Conservation (phyloP, 2,888 invertebrate genomes). For the Scaptomyza reducta region DNA sequence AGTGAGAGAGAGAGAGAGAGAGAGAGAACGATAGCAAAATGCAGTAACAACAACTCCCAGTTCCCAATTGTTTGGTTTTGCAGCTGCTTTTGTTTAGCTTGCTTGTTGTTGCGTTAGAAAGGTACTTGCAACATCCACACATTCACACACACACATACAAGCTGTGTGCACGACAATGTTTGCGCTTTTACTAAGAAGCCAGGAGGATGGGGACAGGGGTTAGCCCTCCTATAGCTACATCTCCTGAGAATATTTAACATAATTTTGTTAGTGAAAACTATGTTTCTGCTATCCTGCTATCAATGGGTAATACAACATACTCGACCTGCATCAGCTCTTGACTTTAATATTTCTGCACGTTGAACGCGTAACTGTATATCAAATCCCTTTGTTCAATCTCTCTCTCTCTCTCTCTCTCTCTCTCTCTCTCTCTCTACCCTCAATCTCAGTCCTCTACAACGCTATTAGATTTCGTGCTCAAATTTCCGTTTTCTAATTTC, state of each 20-base stretch:
- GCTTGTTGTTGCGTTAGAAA: slow-evolving; percentile 64
- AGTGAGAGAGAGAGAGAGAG: slow-evolving; percentile 13
- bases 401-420: no score
- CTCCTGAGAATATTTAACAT: slow-evolving; percentile 55
- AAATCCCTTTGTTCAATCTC: background rate
- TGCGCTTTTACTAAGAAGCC: slow-evolving; percentile 22
- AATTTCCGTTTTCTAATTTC: slow-evolving; percentile 73
- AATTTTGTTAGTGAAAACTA: slow-evolving; percentile 61
- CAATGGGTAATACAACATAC: slow-evolving; percentile 55
- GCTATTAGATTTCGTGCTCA: slow-evolving; percentile 39
- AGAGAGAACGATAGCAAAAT: slow-evolving; percentile 3
- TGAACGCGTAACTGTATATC: background rate
- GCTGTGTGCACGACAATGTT: slow-evolving; percentile 53
- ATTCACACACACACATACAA: slow-evolving; percentile 14
- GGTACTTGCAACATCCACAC: slow-evolving; percentile 29
- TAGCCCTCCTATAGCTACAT: slow-evolving; percentile 10
- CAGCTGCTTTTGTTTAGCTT: slow-evolving; percentile 46
- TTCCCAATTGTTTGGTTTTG: slow-evolving; percentile 19
- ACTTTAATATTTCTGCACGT: slow-evolving; percentile 4
- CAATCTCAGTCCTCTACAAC: background rate
- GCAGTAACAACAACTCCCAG: slow-evolving; percentile 11
- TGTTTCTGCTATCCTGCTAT: slow-evolving; percentile 61
- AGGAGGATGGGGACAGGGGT: background rate
- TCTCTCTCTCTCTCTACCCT: background rate
- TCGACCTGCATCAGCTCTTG: slow-evolving; percentile 26